Conservation (phyloP, 2,113 vertebrate genomes). For the Butastur rufipennis region DNA sequence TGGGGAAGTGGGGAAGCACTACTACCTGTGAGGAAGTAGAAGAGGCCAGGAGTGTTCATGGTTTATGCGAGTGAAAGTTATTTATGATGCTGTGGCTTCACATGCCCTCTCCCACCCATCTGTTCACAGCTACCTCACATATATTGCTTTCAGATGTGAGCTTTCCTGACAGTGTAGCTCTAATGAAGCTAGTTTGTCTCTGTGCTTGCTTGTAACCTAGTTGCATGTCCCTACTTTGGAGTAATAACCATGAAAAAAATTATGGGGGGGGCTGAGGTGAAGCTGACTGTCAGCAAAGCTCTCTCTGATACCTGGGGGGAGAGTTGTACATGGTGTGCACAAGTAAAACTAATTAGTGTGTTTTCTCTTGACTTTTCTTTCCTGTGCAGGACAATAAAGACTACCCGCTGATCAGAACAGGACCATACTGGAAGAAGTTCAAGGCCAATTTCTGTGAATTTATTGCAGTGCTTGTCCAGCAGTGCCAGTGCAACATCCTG, state of each 20-base stretch:
- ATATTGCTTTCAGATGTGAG: background rate
- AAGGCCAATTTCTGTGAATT: slow-evolving; percentile 88
- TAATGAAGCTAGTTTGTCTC: background rate
- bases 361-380: background rate
- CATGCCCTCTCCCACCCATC: background rate
- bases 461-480: slow-evolving; percentile 82
- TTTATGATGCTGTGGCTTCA: background rate
- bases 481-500: slow-evolving; percentile 83
- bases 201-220: background rate
- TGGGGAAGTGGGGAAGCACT: background rate
- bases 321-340: background rate
- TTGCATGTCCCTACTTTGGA: background rate
- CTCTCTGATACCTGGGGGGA: background rate
- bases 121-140: background rate
- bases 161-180: background rate
- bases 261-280: accelerated
- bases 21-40: background rate
- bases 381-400: slow-evolving; percentile 78
- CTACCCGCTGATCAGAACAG: slow-evolving; percentile 85
- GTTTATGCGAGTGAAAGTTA: background rate
- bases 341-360: background rate
- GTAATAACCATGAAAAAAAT: background rate
- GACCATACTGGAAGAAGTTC: slow-evolving; percentile 86
- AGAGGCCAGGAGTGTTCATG: background rate
- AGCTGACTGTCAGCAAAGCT: background rate